Evolutionary conservation across 2,888 invertebrate genomes (phyloP), one percentile per base, ranked within the genome.

Genomic region (Orthosia incerta): DNA sequence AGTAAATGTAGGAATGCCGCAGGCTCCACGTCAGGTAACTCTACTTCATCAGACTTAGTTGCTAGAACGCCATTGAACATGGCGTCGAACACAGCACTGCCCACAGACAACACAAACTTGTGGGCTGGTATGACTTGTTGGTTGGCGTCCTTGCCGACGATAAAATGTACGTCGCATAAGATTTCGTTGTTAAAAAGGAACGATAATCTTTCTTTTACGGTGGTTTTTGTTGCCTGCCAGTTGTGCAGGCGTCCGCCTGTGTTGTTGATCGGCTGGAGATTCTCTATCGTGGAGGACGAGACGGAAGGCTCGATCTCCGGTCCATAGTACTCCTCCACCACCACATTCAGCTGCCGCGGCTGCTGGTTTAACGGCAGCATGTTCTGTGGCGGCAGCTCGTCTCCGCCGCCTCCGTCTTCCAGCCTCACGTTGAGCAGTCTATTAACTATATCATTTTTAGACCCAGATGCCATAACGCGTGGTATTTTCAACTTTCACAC

Each of bases 51-150:
- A 64, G 97, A 97, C 74, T 97, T 96, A 0, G 97, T 97, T 0
- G 97, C 97, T 87, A 98, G 92, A 1, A 97, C 97, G 48, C 98
- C 98, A 89, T 98, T 98, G 89, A 98, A 98, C 98, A 98, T 98
- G 12, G 98, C 98, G 92, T 98, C 98, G 91, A 98, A 98, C 3
- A 98, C 98, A 0, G 98, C 98, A 89, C 98, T 98, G 2, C 98
- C 98, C 13, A 98, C 97, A 0, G 98, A 98, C 51, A 98, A 92
- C 0, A 98, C 97, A 88, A 98, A 98, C 91, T 97, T 98, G 87
- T 98, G 98, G 0, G 98, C 98, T 1, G 98, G 98, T 79, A 98
- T 97, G 18, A 97, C 96, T 90, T 97, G 97, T 79, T 97, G 97
- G 76, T 97, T 97, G 0, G 96, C 97, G 61, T 97, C 98, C 86